phyloP scores from a whole-genome alignment of 2,113 vertebrate genomes.

The Oophaga pumilio region DNA sequence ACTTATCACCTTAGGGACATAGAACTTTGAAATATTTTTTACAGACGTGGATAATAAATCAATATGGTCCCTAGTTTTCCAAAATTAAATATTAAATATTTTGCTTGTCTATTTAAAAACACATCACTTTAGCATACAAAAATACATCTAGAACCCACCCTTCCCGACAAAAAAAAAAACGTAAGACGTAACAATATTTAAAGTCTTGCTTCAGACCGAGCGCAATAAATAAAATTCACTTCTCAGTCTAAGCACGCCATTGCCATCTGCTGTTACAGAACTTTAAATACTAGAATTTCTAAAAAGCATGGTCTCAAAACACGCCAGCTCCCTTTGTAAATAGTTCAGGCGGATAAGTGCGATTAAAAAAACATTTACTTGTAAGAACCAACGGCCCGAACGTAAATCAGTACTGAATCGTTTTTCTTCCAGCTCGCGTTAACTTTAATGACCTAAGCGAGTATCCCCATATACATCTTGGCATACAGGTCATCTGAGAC shows the following conservation, averaged over 20 bases:
- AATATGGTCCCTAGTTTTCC: neutral
- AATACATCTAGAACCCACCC: constrained; percentile 45
- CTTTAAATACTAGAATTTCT: constrained; percentile 13
- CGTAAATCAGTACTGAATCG: neutral
- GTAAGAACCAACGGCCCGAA: neutral
- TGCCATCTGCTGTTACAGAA: constrained; percentile 15
- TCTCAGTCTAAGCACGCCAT: constrained; percentile 45
- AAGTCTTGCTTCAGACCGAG: constrained; percentile 49
- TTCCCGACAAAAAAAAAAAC: neutral
- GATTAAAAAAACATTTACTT: neutral
- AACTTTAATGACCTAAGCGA: neutral
- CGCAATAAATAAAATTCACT: constrained; percentile 51
- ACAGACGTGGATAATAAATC: neutral
- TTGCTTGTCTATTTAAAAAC: constrained; percentile 15
- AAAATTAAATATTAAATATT: constrained; percentile 48
- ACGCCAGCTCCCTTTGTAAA: neutral
- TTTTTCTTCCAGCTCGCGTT: neutral
- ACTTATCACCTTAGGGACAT: neutral
- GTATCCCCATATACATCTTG: neutral
- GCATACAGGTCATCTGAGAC: neutral
- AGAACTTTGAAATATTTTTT: neutral
- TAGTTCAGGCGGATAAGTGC: constrained; percentile 16
- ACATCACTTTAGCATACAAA: constrained; percentile 39
- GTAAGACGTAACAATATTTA: constrained; percentile 35
- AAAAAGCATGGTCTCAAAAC: neutral